Evolutionary conservation across 2,113 vertebrate species (phyloP), one percentile per base, ranked within the genome.

Genomic region (Clarias batrachus): DNA sequence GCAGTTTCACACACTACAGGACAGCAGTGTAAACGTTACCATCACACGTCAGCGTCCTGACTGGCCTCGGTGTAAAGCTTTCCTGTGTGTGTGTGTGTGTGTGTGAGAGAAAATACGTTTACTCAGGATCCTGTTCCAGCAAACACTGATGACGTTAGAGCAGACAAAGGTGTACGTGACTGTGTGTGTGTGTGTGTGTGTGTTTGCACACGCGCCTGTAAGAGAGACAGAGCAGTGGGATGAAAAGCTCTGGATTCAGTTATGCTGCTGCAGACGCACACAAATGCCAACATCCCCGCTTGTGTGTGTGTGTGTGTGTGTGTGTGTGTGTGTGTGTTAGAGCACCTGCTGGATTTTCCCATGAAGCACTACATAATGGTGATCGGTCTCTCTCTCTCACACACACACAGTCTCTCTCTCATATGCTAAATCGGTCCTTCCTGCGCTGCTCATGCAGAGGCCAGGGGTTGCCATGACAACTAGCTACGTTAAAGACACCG

Each of bases 391-490:
- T 48, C 41, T 48, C 41, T 41, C 41, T 59, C 54, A 59, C 77
- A 79, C 17, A 11, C 70, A 37, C 30, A 71, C 66, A 33, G 2
- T 65, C 59, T 48, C 33, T 30, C 60, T 63, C 65, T 78, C 74
- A 66, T 76, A 19, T 71, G 33, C 68, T 73, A 68, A 56, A 78
- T 33, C 41, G 3, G 70, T 65, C 57, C 71, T 54, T 74, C 52
- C 59, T 78, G 52, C 56, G 3, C 74, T 68, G 60, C 74, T 77
- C 48, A 78, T 70, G 37, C 52, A 83, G 52, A 82, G 73, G 52
- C 60, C 70, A 59, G 59, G 14, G 17, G 86, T 83, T 87, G 73
- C 81, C 59, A 87, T 87, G 81, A 79, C 81, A 76, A 87, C 86
- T 37, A 63, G 63, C 77, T 57, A 86, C 77, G 12, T 60, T 82